These are phyloP conservation scores for Steinernema carpocapsae DNA, from an alignment of 2,888 invertebrate genomes.

Conservation along the genomic window DNA sequence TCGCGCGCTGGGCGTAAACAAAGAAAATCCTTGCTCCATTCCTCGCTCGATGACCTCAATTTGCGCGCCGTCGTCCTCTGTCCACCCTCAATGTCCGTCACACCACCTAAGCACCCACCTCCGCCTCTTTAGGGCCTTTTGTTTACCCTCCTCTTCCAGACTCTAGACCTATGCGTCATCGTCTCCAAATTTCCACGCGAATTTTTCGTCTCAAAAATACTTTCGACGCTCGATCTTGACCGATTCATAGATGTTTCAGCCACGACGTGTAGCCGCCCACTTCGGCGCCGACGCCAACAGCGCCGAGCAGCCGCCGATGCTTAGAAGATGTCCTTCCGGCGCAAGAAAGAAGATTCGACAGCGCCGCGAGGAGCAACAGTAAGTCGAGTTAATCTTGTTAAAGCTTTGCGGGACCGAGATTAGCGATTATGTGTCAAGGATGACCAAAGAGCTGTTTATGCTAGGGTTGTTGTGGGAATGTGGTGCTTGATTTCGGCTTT, in stretches of 20 bases:
- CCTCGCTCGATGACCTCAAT: conserved; percentile 26
- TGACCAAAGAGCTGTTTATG: conserved; percentile 5
- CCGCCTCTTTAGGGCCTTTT: neutral
- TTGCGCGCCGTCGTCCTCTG: neutral
- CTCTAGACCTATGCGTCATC: too few relatives aligned
- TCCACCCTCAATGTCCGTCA: too few relatives aligned
- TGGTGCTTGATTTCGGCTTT: neutral
- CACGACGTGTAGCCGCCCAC: conserved; percentile 30
- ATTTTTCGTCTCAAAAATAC: conserved; percentile 1
- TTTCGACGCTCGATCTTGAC: neutral
- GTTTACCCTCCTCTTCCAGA: neutral
- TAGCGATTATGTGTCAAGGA: neutral
- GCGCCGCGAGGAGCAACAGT: conserved; percentile 32
- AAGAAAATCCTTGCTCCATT: conserved; percentile 23
- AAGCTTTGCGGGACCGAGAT: neutral
- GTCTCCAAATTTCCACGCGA: neutral
- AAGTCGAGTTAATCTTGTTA: conserved; percentile 26
- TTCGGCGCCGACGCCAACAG: conserved; percentile 3
- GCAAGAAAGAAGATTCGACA: conserved; percentile 30
- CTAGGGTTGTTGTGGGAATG: neutral
- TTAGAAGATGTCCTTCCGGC: neutral
- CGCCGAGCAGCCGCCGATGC: conserved; percentile 16
- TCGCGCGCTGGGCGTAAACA: conserved; percentile 18
- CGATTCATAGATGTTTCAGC: conserved; percentile 34
- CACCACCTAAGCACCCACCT: too few relatives aligned